These are phyloP conservation scores for Abrostola tripartita DNA, from an alignment of 2,888 invertebrate genomes.

Conservation along the genomic window DNA sequence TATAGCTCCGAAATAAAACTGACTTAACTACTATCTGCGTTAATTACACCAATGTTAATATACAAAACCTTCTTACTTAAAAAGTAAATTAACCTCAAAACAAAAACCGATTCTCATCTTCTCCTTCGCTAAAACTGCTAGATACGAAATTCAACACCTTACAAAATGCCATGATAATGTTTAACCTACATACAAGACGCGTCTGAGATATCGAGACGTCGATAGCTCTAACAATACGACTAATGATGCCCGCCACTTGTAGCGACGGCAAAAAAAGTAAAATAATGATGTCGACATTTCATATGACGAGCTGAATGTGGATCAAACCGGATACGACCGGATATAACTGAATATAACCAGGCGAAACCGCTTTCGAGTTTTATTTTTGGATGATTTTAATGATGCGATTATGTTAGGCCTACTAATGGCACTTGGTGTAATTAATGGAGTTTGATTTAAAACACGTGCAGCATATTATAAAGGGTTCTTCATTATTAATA, in stretches of 20 bases:
- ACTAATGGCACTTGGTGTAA: too few relatives aligned
- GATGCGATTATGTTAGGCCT: neutral
- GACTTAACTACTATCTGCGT: too few relatives aligned
- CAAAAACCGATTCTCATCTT: too few relatives aligned
- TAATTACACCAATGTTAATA: too few relatives aligned
- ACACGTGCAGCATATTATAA: too few relatives aligned
- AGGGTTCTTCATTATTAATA: too few relatives aligned
- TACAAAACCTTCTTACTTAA: too few relatives aligned
- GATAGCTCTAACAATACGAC: constrained; percentile 69
- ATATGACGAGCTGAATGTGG: constrained; percentile 24
- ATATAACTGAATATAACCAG: constrained; percentile 1
- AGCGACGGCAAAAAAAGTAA: constrained; percentile 56
- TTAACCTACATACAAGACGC: constrained; percentile 23
- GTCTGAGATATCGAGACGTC: constrained; percentile 46
- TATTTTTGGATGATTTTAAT: constrained; percentile 3
- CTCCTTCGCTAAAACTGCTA: neutral
- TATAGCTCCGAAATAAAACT: too few relatives aligned
- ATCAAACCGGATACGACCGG: constrained; percentile 28
- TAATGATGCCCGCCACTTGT: constrained; percentile 65
- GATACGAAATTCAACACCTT: constrained; percentile 14
- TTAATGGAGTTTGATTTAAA: too few relatives aligned
- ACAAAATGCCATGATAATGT: constrained; percentile 13
- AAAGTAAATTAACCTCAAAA: too few relatives aligned
- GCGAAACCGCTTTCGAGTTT: constrained; percentile 15
- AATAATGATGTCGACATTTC: constrained; percentile 46